These are phyloP conservation scores for Hydrozoanthus tunicans DNA, from an alignment of 64 coral and sea anemone species.

Conservation along the genomic window DNA sequence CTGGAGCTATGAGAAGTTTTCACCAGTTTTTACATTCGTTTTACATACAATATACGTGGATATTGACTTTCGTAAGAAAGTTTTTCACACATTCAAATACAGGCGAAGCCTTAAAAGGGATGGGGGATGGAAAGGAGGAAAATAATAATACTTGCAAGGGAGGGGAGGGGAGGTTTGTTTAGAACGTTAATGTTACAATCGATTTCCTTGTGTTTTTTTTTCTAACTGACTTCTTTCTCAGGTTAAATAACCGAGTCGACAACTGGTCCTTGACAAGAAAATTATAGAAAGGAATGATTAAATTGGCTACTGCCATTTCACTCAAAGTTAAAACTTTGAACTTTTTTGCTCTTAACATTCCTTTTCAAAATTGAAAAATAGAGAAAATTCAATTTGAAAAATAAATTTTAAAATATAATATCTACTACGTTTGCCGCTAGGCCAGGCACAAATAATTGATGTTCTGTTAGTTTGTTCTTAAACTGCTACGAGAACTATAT, in stretches of 20 bases:
- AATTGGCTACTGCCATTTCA: not conserved
- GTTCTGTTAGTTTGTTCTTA: not conserved
- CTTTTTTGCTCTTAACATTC: constrained; percentile 18
- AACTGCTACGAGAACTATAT: not conserved
- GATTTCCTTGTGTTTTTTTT: not conserved
- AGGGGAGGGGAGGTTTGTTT: too few relatives aligned
- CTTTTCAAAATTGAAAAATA: constrained; percentile 58
- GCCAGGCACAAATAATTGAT: not conserved
- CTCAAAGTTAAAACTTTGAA: constrained; percentile 9
- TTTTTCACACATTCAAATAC: not conserved
- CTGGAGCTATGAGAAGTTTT: not conserved
- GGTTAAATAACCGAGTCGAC: constrained; percentile 11
- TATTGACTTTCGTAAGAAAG: not conserved
- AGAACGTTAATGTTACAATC: not conserved
- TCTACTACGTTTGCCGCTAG: constrained; percentile 12
- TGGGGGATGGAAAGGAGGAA: not conserved
- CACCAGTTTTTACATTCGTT: constrained; percentile 2
- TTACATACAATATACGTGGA: not conserved
- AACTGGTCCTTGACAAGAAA: not conserved
- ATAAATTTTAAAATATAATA: constrained; percentile 60
- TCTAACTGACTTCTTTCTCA: not conserved
- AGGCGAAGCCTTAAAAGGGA: not conserved
- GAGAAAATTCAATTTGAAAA: constrained; percentile 48
- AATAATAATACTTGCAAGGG: too few relatives aligned
- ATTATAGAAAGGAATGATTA: not conserved